A percentile compares a stretch with the other conserved stretches of the same genome.
Conservation (phyloP, 2,797 vertebrate genomes). For the Thalassophryne amazonica region DNA sequence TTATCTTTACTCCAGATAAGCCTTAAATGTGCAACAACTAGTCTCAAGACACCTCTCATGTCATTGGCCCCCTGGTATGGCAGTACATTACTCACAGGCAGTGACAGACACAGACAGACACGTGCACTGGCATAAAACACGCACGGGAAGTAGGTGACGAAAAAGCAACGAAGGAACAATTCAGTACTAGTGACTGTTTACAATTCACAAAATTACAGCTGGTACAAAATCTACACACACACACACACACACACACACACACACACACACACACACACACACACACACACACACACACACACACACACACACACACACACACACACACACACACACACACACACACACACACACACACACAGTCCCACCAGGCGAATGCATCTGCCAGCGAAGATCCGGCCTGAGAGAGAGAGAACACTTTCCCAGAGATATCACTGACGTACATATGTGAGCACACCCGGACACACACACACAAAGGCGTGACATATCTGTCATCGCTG, state of each 20-base stretch:
- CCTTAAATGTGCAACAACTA: no score
- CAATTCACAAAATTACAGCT: constrained; percentile 53
- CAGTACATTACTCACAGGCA: constrained; percentile 29
- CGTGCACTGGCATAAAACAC: constrained; percentile 42
- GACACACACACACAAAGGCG: no score
- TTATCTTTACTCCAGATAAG: no score
- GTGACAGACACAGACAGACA: constrained; percentile 46
- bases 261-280: no score
- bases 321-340: constrained; percentile 5
- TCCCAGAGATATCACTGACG: constrained; percentile 77
- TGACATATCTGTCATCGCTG: constrained; percentile 28
- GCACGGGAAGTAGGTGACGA: constrained; percentile 28
- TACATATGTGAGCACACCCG: no score
- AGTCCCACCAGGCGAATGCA: constrained; percentile 58
- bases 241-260: constrained; percentile 28
- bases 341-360: constrained; percentile 28
- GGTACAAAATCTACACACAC: constrained; percentile 19
- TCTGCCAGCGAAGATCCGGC: constrained; percentile 62
- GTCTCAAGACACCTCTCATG: constrained; percentile 1
- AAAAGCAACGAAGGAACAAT: constrained; percentile 43
- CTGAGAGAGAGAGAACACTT: constrained; percentile 51
- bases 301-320: not conserved
- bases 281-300: no score
- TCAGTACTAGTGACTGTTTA: constrained; percentile 61
- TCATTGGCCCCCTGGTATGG: constrained; percentile 2